Conservation (phyloP, 1,140 invertebrate genomes). For the honey bee (Apis mellifera) region DNA sequence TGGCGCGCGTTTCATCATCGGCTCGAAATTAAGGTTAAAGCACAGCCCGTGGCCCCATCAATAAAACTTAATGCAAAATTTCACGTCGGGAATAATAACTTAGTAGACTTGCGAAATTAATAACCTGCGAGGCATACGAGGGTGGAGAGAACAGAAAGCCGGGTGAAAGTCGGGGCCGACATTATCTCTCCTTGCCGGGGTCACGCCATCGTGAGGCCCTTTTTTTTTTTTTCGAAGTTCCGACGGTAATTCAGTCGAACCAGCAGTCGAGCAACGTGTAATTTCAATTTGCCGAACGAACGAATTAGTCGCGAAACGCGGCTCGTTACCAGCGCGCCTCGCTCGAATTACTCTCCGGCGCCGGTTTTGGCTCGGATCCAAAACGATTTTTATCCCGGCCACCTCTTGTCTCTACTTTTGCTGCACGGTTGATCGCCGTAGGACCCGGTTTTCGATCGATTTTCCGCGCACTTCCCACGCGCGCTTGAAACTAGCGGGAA, state of each 20-base stretch:
- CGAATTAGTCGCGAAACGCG: slow-evolving; percentile 63
- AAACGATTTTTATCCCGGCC: neutral
- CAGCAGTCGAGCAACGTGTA: slow-evolving; percentile 55
- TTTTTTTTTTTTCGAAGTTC: slow-evolving; percentile 26
- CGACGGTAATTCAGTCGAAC: slow-evolving; percentile 55
- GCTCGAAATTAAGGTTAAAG: slow-evolving; percentile 41
- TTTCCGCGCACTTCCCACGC: slow-evolving; percentile 2
- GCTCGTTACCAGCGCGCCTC: slow-evolving; percentile 49
- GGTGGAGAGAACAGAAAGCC: slow-evolving; percentile 53
- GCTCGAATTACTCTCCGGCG: slow-evolving; percentile 41
- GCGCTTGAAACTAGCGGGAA: neutral
- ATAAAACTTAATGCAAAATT: slow-evolving; percentile 47
- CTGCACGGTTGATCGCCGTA: neutral
- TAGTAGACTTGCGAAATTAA: slow-evolving; percentile 50
- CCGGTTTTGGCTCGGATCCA: slow-evolving; percentile 27
- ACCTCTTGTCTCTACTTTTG: slow-evolving; percentile 6
- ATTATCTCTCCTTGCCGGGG: slow-evolving; percentile 42
- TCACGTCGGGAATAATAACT: slow-evolving; percentile 42
- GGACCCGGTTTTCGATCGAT: slow-evolving; percentile 7
- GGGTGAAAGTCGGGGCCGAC: slow-evolving; percentile 53
- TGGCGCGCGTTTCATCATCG: slow-evolving; percentile 14
- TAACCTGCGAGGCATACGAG: slow-evolving; percentile 43
- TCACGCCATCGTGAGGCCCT: neutral
- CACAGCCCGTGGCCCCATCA: slow-evolving; percentile 20
- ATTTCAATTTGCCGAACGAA: slow-evolving; percentile 70